Evolutionary conservation across 1,140 invertebrate genomes (phyloP).

Genomic region (Trichonephila inaurata): DNA sequence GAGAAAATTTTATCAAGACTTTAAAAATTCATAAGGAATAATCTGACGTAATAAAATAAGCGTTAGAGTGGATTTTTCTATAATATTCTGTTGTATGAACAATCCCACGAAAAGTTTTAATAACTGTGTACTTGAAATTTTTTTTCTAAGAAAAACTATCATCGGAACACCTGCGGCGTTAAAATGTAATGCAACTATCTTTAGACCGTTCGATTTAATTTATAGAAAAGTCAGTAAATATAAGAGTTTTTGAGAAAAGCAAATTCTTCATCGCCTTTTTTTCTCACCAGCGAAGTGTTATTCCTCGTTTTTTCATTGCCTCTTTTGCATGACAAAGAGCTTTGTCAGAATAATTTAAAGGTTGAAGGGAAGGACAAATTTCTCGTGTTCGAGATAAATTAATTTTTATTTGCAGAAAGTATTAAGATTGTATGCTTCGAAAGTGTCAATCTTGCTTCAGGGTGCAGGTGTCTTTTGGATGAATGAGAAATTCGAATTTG

Average conservation of each 20-base stretch:
- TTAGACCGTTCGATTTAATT: neutral
- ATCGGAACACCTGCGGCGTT: neutral
- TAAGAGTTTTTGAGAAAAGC: neutral
- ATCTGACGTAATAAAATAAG: too few species aligned
- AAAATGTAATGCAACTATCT: neutral
- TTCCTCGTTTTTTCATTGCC: neutral
- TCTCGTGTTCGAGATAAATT: constrained; percentile 14
- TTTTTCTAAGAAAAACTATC: too few species aligned
- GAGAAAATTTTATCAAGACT: too few species aligned
- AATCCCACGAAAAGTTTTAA: too few species aligned
- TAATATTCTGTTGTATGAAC: too few species aligned
- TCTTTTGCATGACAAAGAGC: neutral
- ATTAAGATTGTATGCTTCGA: neutral
- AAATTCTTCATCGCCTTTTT: neutral
- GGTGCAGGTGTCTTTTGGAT: neutral
- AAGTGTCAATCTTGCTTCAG: neutral
- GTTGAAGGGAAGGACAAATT: neutral
- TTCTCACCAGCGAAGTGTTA: neutral
- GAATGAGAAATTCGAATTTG: neutral
- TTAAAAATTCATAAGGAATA: too few species aligned
- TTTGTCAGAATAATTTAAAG: neutral
- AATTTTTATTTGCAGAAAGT: constrained; percentile 12
- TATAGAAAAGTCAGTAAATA: neutral
- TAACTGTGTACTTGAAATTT: too few species aligned
- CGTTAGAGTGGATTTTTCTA: too few species aligned